Conservation (phyloP, 2,797 vertebrate genomes). For the Iguana delicatissima region DNA sequence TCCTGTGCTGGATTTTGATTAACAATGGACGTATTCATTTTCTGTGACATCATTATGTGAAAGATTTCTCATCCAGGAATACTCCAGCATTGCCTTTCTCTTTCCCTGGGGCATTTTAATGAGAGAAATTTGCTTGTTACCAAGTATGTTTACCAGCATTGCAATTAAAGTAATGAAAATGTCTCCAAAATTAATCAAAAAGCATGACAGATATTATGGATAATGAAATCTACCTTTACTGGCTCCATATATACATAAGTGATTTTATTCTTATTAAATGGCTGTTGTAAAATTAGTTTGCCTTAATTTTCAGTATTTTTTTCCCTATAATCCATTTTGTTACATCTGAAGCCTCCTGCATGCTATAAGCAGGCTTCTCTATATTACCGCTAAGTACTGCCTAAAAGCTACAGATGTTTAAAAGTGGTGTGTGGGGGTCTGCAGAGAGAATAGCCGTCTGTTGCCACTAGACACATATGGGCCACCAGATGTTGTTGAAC, state of each 20-base stretch:
- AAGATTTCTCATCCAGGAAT: slow-evolving; percentile 34
- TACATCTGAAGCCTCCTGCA: slow-evolving; percentile 44
- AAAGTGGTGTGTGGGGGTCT: background rate
- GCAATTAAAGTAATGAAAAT: slow-evolving; percentile 67
- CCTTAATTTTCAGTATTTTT: slow-evolving; percentile 54
- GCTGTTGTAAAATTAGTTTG: slow-evolving; percentile 68
- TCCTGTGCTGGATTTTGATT: background rate
- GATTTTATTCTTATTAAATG: slow-evolving; percentile 53
- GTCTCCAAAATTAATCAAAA: slow-evolving; percentile 67
- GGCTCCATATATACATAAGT: slow-evolving; percentile 45
- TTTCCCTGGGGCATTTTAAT: slow-evolving; percentile 54
- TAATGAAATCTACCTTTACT: slow-evolving; percentile 60
- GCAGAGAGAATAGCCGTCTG: background rate
- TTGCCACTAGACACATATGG: background rate
- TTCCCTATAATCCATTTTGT: slow-evolving; percentile 48
- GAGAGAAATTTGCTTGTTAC: slow-evolving; percentile 53
- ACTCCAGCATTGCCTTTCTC: slow-evolving; percentile 13
- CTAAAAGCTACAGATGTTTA: slow-evolving; percentile 19
- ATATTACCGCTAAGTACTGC: slow-evolving; percentile 35
- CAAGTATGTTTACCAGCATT: slow-evolving; percentile 59
- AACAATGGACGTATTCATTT: background rate
- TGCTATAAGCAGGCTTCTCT: slow-evolving; percentile 60
- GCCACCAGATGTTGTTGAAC: too few species aligned
- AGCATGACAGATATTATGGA: slow-evolving; percentile 49
- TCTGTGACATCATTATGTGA: slow-evolving; percentile 13